Evolutionary conservation across 2,888 invertebrate species (phyloP), one percentile per base, ranked within the genome.

Genomic region (Calameuta pallipes): DNA sequence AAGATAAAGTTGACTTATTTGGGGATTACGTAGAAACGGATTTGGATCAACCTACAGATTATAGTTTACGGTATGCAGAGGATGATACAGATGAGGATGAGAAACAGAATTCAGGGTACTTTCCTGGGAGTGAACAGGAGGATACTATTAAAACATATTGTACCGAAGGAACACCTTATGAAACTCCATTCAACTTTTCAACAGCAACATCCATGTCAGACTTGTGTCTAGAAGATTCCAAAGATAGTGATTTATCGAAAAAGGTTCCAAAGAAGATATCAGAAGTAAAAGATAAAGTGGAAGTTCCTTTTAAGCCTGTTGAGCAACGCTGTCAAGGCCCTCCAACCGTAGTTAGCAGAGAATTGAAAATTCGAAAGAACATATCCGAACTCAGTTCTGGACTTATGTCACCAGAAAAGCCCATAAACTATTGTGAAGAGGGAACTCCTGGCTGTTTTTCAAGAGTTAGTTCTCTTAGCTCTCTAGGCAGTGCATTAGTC

Each of bases 151-250:
- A 97, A 90, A 98, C 97, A 76, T 98, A 98, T 90, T 97, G 96
- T 87, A 98, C 98, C 0, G 98, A 98, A 92, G 98, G 96, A 36
- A 98, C 98, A 0, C 97, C 97, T 0, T 95, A 96, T 87, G 95
- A 96, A 90, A 96, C 96, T 0, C 94, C 94, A 0, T 92, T 93
- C 78, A 90, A 90, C 85, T 96, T 98, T 90, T 98, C 98, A 0
- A 97, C 96, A 11, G 97, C 98, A 0, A 97, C 97, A 0, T 98
- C 97, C 0, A 95, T 98, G 93, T 97, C 96, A 0, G 98, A 98
- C 92, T 93, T 98, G 56, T 93, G 96, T 30, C 92, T 94, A 1
- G 92, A 92, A 36, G 89, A 89, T 30, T 71, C 83, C 1, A 90
- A 89, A 37, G 89, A 89, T 30, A 82, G 82, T 2, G 88, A 87